These are phyloP conservation scores for Globicephala melas DNA, from an alignment of 2,113 vertebrate genomes.

Conservation along the genomic window DNA sequence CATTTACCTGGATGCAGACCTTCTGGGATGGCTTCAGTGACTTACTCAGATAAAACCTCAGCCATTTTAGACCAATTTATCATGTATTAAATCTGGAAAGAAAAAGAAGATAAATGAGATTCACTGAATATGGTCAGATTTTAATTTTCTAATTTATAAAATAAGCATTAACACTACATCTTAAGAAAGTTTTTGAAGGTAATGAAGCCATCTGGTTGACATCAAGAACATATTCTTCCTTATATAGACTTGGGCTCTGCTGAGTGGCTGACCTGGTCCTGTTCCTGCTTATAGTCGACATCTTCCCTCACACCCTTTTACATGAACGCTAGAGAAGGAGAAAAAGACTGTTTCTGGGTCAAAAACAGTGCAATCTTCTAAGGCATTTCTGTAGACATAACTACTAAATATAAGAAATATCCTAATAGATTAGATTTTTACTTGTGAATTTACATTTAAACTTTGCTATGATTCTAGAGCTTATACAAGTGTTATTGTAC, in stretches of 20 bases:
- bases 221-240: not conserved
- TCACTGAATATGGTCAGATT: not conserved
- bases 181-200: not conserved
- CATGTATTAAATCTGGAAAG: slow-evolving; percentile 34
- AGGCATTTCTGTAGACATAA: not conserved
- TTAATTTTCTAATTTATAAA: not conserved
- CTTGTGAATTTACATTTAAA: not conserved
- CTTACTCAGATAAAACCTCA: not conserved
- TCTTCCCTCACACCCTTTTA: not conserved
- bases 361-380: not conserved
- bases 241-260: not conserved
- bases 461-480: not conserved
- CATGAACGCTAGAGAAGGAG: not conserved
- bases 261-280: not conserved
- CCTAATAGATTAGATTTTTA: not conserved
- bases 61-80: slow-evolving; percentile 7
- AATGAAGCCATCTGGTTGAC: not conserved
- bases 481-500: not conserved
- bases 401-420: not conserved
- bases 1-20: slow-evolving; percentile 39
- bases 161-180: not conserved
- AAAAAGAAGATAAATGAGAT: not conserved
- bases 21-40: not conserved
- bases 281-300: not conserved
- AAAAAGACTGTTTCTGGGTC: not conserved